Base-by-base conservation (phyloP, 2,888 invertebrate species). In the Drosophila dives region DNA sequence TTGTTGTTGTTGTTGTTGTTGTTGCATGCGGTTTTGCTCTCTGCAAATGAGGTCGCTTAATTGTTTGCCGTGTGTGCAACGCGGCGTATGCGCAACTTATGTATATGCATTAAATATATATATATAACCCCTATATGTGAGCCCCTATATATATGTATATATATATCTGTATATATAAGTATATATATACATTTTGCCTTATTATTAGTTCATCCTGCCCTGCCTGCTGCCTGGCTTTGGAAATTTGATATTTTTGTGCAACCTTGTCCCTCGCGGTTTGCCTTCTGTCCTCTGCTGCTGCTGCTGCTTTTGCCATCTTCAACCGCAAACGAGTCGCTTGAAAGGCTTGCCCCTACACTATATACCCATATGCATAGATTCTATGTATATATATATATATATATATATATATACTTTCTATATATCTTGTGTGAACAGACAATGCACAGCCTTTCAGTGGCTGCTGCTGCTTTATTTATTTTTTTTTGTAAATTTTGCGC, bases 31-130 rank as follows among this genome's bases (percentile, higher is more conserved):
- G 64, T 72, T 66, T 67, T 67, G 80, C 36, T 54, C 65, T 63
- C 72, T 49, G 79, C 80, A 89, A 86, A 89, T 85, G 87, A 87
- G 86, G 86, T 86, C 86, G 89, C 85, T 82, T 87, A 82, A 86
- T 86, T 86, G 89, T 89, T 89, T 78, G 69, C 60, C 66, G 48
- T 34, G 38, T 58, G 56, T 29, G 56, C 70, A 32, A 77, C 78
- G 71, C 72, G 85, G 69, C 83, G 88, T 80, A 79, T 88, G 80
- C 67, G 76, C 72, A 60, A 85, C 59, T 53, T 48, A 42, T 62
- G 17, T 49, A 26, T 53, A n/a, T 56, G 38, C 38, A 42, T 62
- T 29, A 62, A 53, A 32, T 11, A 34, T 53, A 83, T 63, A 68
- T 50, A 34, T 53, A 34, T 53, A 83, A 66, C 72, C 75, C 72